Evolutionary conservation across 2,797 vertebrate genomes (phyloP), one percentile per base, ranked within the genome.

Genomic region (Sternotherus odoratus): DNA sequence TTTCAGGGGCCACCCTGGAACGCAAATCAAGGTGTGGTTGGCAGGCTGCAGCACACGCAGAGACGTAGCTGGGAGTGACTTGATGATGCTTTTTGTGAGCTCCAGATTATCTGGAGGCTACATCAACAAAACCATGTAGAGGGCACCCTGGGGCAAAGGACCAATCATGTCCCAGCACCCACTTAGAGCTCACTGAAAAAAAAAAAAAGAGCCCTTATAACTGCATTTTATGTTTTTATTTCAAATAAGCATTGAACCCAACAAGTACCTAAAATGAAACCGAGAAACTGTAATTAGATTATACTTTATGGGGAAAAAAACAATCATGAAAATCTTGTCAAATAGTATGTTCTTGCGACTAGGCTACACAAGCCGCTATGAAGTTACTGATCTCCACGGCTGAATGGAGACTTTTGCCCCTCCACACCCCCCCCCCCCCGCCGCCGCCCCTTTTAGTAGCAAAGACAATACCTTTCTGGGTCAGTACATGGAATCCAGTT

Each of bases 401-500:
- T 74, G 60, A 57, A 66, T 12, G 15, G 1, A n/a, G 28, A 30
- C 21, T 46, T 2, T 3, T 53, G 5, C 50, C 66, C 30, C 11
- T 84, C 72, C 12, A 43, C 77, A 53, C 11, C 17, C 33, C 80
- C 28, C 5, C 8, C 77, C 50, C 11, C 17, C 33, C 80, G 15
- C 5, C 8, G 1, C 15, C 80, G 1, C 23, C 5, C 6, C 3
- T 0, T 9, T 2, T 28, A 43, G 7, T 12, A 91, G 85, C 6
- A 89, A 57, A 53, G 21, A 85, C 2, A 2, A 69, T 93, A 98
- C 94, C 94, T 98, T 93, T 89, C 39, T 72, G 96, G 90, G 24
- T 97, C 93, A 94, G 51, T 92, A 83, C 96, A 97, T 0, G 82
- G 95, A 94, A 95, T 97, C 94, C 97, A 98, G 81, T 96, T 91